Evolutionary conservation across 2,113 vertebrate species (phyloP).

Genomic region (Candoia aspera): DNA sequence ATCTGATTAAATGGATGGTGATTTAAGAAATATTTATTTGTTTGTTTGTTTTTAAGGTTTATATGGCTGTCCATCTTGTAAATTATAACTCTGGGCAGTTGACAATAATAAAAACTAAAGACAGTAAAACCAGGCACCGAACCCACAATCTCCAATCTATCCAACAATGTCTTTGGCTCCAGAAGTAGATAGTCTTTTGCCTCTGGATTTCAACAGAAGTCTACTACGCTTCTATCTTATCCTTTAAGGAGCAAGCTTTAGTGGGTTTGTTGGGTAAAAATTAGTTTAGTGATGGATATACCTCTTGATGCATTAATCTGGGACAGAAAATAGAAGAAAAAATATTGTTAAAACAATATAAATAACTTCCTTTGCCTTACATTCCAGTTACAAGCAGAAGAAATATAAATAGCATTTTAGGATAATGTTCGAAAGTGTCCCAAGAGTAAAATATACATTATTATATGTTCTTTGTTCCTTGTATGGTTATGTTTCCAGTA

Average conservation of each 20-base stretch:
- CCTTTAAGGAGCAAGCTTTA: neutral
- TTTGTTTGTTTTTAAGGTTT: too few relatives aligned
- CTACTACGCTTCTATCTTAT: neutral
- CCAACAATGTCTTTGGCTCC: too few relatives aligned
- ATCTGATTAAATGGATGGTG: too few relatives aligned
- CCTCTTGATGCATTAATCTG: neutral
- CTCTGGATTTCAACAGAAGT: neutral
- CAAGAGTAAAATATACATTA: neutral
- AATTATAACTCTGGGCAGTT: too few relatives aligned
- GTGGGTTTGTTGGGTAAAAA: neutral
- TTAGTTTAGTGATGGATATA: neutral
- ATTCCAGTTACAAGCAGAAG: neutral
- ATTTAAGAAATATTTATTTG: too few relatives aligned
- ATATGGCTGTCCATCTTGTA: too few relatives aligned
- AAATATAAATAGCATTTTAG: neutral
- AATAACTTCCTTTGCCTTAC: neutral
- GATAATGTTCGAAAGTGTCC: neutral
- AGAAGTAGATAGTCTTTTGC: neutral
- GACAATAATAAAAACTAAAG: too few relatives aligned
- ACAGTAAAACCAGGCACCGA: too few relatives aligned
- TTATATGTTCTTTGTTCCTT: neutral
- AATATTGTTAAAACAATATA: neutral
- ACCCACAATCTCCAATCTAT: too few relatives aligned
- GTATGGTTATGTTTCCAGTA: neutral
- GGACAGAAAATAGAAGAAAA: neutral